Evolutionary conservation across 2,113 vertebrate genomes (phyloP).

Genomic region (Malaclemys terrapin): DNA sequence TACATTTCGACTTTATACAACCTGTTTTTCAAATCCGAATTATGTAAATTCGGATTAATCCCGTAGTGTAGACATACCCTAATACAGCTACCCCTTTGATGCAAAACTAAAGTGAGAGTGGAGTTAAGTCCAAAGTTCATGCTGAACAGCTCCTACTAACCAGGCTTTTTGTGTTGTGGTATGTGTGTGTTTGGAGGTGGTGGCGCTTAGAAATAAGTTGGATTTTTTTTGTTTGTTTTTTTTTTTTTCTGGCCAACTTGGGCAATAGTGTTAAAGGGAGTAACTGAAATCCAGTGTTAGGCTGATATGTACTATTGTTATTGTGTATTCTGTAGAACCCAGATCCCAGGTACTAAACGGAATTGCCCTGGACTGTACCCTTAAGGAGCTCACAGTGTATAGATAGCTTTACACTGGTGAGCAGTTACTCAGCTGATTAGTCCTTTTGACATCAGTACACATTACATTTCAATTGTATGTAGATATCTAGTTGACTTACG

Average conservation of each 20-base stretch:
- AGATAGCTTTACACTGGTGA: not conserved
- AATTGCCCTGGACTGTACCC: not conserved
- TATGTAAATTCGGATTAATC: no score
- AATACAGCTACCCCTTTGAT: no score
- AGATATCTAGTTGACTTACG: not conserved
- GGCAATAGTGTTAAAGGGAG: not conserved
- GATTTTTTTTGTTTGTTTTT: not conserved
- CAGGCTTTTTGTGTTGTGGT: not conserved
- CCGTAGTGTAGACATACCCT: no score
- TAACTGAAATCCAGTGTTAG: not conserved
- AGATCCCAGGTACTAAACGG: not conserved
- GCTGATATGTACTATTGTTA: not conserved
- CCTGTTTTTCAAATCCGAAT: no score
- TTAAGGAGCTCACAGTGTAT: not conserved
- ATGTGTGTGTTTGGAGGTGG: not conserved
- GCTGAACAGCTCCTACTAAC: not conserved
- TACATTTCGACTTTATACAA: no score
- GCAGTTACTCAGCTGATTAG: fast-evolving
- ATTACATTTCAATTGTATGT: not conserved
- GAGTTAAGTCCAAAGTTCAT: not conserved
- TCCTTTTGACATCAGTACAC: not conserved
- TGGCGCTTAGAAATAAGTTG: not conserved
- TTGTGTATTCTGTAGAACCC: not conserved
- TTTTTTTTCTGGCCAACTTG: not conserved
- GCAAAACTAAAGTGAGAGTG: not conserved